phyloP scores from a whole-genome alignment of 2,888 invertebrate genomes.

The Pterostichus niger region DNA sequence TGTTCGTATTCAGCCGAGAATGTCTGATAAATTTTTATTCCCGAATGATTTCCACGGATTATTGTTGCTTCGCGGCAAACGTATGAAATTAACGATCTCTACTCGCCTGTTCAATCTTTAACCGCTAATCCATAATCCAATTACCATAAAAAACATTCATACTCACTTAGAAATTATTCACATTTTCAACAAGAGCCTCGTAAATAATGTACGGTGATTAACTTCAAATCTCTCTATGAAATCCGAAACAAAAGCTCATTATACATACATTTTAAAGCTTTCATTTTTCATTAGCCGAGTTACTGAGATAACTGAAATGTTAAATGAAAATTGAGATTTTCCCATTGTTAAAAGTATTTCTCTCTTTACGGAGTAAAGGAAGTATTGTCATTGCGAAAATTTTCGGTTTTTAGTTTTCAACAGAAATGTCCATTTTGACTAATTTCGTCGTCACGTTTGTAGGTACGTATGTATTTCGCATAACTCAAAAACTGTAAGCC shows the following conservation, averaged over 20 bases:
- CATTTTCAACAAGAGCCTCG: neutral
- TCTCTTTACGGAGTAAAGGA: too few species aligned
- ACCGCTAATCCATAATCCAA: slow-evolving; percentile 33
- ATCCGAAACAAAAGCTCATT: neutral
- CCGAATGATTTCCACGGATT: slow-evolving; percentile 12
- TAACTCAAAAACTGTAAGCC: too few species aligned
- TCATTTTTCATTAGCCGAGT: too few species aligned
- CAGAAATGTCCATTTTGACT: too few species aligned
- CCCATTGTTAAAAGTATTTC: too few species aligned
- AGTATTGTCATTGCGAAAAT: too few species aligned
- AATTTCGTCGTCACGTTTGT: too few species aligned
- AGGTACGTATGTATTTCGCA: too few species aligned
- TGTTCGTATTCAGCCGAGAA: slow-evolving; percentile 49
- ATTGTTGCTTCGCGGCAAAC: slow-evolving; percentile 11
- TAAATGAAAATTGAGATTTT: too few species aligned
- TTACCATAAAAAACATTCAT: neutral
- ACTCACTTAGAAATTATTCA: neutral
- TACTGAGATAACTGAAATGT: too few species aligned
- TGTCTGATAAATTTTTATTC: slow-evolving; percentile 44
- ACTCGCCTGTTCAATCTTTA: neutral
- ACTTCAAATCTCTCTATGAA: neutral
- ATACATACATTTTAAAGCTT: neutral
- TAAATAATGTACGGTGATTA: neutral
- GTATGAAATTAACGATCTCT: slow-evolving; percentile 8
- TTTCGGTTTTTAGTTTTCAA: too few species aligned